Evolutionary conservation across 2,888 invertebrate species (phyloP), one percentile per base, ranked within the genome.

Genomic region (Sclerodermus sp.): DNA sequence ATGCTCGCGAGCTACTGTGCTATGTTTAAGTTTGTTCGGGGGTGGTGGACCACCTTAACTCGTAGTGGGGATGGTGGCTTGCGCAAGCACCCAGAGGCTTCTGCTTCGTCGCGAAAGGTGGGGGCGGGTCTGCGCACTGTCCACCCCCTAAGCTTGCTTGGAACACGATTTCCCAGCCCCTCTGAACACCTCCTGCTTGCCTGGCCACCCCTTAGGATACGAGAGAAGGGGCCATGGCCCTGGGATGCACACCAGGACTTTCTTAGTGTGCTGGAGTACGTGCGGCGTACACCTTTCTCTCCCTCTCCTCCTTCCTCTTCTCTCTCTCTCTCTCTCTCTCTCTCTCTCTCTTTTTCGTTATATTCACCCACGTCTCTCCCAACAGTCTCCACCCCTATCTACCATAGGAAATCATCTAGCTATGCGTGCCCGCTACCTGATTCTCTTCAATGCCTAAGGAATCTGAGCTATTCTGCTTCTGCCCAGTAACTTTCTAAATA

Each of bases 61-160:
- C 42, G 46, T 54, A 64, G 70, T 63, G 70, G 71, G 74, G 74
- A 68, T 70, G 73, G 62, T 68, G 60, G 59, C 62, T 62, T 70
- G 70, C 71, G 71, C 68, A 68, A 64, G 72, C 65, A 61, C 62
- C 59, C 61, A 61, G 55, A 56, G 48, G 62, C 63, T 62, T 67
- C 66, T 66, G 70, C 65, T 66, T 69, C 68, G 76, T 63, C 68
- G 63, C 67, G 60, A 68, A 70, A 74, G 66, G 74, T 75, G 76
- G 76, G 75, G 77, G 77, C 76, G 77, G 77, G 74, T 66, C 74
- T 76, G 73, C 73, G 71, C 76, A 71, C 73, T 74, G 74, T 75
- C 76, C 75, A 75, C 75, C 76, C 74, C 75, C 71, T 62, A 57
- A 51, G 60, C 58, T 64, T 53, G 58, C 47, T 57, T 51, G 54